Evolutionary conservation across 2,113 vertebrate species (phyloP).

Genomic region (Hypanus sabinus): DNA sequence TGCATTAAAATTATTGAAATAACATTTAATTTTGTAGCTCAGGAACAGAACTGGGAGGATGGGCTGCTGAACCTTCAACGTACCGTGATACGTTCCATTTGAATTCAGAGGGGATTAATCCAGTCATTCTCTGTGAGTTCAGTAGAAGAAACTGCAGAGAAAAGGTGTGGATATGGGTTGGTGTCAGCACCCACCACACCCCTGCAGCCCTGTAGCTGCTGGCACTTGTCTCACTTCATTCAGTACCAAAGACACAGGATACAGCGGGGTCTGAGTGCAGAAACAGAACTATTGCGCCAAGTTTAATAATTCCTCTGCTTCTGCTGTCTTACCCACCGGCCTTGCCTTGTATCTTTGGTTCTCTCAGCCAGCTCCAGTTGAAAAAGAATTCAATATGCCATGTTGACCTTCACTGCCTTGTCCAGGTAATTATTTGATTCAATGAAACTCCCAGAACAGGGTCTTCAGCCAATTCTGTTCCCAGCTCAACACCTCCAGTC

Average conservation of each 20-base stretch:
- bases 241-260: neutral
- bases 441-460: neutral
- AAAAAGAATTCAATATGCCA: neutral
- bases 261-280: neutral
- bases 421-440: neutral
- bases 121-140: neutral
- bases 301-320: neutral
- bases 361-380: neutral
- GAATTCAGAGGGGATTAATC: neutral
- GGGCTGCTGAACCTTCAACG: neutral
- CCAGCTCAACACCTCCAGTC: no score
- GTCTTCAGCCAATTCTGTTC: neutral
- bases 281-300: neutral
- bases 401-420: neutral
- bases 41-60: neutral
- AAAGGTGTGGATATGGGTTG: neutral
- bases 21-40: no score
- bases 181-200: neutral
- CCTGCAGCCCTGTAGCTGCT: neutral
- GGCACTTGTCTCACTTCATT: neutral
- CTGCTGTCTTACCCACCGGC: neutral
- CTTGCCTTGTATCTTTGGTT: neutral
- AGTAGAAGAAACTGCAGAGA: neutral
- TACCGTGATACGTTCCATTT: neutral
- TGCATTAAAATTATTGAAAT: neutral